Evolutionary conservation across 2,888 invertebrate genomes (phyloP), one percentile per base, ranked within the genome.

Genomic region (Campopleginae sp.): DNA sequence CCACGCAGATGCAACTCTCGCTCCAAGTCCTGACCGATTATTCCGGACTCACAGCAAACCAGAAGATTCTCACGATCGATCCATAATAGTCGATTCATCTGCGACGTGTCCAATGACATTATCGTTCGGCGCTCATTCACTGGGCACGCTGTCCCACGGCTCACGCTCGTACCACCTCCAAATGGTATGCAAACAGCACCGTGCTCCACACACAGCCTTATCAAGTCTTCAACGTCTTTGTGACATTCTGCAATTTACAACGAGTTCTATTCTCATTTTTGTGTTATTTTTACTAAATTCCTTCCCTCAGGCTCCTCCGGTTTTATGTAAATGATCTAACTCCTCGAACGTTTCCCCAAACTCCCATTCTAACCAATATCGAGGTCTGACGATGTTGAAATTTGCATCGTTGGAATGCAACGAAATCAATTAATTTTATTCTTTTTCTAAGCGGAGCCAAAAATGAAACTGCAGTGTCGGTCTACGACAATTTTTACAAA

Each of bases 11-110:
- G 95, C 90, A 99, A 95, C 94, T 97, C 96, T 0, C 97, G 95
- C 93, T 99, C 99, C 89, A 99, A 94, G 94, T 99, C 99, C 93
- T 99, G 99, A 0, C 99, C 99, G 46, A 99, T 96, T 87, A 99
- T 98, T 8, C 99, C 99, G 71, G 98, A 95, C 94, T 99, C 97
- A 91, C 97, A 96, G 91, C 97, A 96, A 2, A 96, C 97, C 0
- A 97, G 96, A 86, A 98, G 94, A 94, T 98, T 98, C 83, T 96
- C 96, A 85, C 95, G 96, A 93, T 99, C 99, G 71, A 99, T 94
- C 98, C 99, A 99, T 44, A 99, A 93, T 92, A 99, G 97, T 87
- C 96, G 95, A 94, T 98, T 99, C 98, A 99, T 98, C 92, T 98
- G 98, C 38, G 98, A 97, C 65, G 98, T 99, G 93, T 99, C 99